Percentiles rank a stretch among this genome's conserved stretches.
These are phyloP conservation scores for Liposcelis brunnea DNA, from an alignment of 2,888 invertebrate species.

Conservation along the genomic window DNA sequence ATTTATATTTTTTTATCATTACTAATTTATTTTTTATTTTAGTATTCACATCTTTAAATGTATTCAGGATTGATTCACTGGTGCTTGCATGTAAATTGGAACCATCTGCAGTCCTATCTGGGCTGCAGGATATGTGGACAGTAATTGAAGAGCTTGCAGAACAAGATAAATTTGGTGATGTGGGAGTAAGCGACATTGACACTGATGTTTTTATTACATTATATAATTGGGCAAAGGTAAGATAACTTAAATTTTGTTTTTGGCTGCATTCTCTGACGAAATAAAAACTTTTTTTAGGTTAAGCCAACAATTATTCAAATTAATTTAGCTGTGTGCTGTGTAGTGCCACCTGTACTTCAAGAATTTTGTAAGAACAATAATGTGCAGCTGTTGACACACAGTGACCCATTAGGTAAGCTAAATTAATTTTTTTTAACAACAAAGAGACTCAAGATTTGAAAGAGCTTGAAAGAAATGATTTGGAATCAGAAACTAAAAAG, in stretches of 20 bases:
- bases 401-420: constrained; percentile 67
- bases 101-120: constrained; percentile 30
- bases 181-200: constrained; percentile 84
- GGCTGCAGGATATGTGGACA: constrained; percentile 59
- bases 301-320: constrained; percentile 85
- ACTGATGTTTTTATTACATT: constrained; percentile 58
- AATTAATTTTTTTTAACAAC: not conserved
- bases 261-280: no score
- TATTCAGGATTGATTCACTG: constrained; percentile 61
- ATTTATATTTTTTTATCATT: no score
- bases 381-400: constrained; percentile 87
- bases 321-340: constrained; percentile 81
- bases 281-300: constrained; percentile 36
- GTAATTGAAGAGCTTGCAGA: constrained; percentile 54
- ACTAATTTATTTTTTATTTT: constrained; percentile 24
- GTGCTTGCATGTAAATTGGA: constrained; percentile 46
- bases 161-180: constrained; percentile 44
- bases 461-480: constrained; percentile 12
- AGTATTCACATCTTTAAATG: constrained; percentile 55
- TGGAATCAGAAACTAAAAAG: constrained; percentile 4
- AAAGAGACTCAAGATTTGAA: not conserved
- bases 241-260: constrained; percentile 10
- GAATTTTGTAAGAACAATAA: constrained; percentile 80
- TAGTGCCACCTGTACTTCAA: constrained; percentile 79
- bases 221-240: constrained; percentile 51